Evolutionary conservation across 2,113 vertebrate species (phyloP).

Genomic region (Climacteris rufus): DNA sequence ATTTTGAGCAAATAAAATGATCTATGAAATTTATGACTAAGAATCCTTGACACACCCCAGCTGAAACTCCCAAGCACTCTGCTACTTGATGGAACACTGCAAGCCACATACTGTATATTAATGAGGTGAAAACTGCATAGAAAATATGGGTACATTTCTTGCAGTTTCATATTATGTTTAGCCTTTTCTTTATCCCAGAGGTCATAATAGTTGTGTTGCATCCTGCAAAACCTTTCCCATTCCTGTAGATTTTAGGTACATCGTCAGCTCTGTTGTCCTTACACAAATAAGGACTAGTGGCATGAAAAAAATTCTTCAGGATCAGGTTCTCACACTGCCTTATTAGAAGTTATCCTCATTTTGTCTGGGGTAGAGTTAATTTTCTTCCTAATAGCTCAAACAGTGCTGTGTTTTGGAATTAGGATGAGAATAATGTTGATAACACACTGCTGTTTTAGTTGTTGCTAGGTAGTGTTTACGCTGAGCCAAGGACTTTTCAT

Average conservation of each 20-base stretch:
- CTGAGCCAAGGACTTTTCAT: neutral
- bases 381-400: neutral
- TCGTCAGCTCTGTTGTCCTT: neutral
- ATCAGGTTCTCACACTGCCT: neutral
- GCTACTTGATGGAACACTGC: neutral
- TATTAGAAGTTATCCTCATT: neutral
- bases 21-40: constrained; percentile 36
- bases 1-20: constrained; percentile 46
- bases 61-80: neutral
- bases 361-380: neutral
- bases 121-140: neutral
- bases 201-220: neutral
- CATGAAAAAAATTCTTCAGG: neutral
- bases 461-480: neutral
- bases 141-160: neutral
- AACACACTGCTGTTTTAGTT: neutral
- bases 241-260: neutral
- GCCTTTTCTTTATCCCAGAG: neutral
- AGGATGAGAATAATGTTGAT: neutral
- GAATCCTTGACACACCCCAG: neutral
- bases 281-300: neutral
- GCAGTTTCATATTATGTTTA: neutral
- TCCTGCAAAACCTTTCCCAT: neutral
- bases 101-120: neutral
- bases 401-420: neutral